Evolutionary conservation across 2,113 vertebrate genomes (phyloP).

Genomic region (Propithecus coquereli): DNA sequence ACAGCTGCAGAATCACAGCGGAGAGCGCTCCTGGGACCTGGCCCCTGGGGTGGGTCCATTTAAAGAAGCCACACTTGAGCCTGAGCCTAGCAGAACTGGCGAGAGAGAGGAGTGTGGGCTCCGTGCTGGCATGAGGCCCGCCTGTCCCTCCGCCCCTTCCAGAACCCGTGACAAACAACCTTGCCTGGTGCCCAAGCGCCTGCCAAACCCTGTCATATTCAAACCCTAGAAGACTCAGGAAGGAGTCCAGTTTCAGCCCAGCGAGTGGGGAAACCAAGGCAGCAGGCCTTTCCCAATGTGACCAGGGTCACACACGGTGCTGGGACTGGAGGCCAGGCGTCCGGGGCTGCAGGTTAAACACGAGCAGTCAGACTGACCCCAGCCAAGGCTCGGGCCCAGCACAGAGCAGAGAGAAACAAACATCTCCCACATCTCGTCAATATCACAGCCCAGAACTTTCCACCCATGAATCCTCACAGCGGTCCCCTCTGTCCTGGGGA

Average conservation of each 20-base stretch:
- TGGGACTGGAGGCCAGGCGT: background rate
- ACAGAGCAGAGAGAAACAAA: background rate
- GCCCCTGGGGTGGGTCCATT: background rate
- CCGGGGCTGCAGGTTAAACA: background rate
- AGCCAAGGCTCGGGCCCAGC: background rate
- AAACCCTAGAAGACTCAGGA: constrained; percentile 37
- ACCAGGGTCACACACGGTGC: background rate
- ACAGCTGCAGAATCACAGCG: background rate
- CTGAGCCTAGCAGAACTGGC: background rate
- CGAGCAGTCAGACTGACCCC: background rate
- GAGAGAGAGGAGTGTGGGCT: background rate
- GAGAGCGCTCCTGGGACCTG: background rate
- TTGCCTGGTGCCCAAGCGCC: background rate
- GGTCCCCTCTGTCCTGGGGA: background rate
- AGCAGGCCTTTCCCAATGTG: background rate
- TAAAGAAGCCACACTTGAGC: constrained; percentile 40
- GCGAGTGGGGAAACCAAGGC: constrained; percentile 50
- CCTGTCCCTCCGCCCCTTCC: background rate
- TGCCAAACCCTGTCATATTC: constrained; percentile 33
- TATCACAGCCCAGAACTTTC: background rate
- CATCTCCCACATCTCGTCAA: background rate
- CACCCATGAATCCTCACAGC: background rate
- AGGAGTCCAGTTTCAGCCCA: constrained; percentile 33
- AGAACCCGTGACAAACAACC: constrained; percentile 58
- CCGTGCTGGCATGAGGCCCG: background rate